These are phyloP conservation scores for Peromyscus californicus DNA, from an alignment of 2,113 vertebrate species.

Conservation along the genomic window DNA sequence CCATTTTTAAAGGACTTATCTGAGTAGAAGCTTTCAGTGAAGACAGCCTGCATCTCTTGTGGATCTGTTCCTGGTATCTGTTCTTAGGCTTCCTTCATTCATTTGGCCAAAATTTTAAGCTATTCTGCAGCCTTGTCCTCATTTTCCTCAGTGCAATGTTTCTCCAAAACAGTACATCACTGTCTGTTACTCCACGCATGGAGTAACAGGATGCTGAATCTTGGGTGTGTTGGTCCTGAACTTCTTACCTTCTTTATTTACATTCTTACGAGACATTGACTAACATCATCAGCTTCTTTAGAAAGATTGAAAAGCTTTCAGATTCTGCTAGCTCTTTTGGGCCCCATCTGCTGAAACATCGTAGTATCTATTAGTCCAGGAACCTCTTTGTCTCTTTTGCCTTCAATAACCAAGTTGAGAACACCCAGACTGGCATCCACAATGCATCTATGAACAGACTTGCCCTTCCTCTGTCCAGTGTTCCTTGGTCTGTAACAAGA, in stretches of 20 bases:
- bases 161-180: neutral
- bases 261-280: neutral
- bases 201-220: neutral
- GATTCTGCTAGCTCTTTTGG: neutral
- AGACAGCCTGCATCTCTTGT: neutral
- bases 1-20: neutral
- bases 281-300: neutral
- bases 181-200: neutral
- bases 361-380: neutral
- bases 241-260: neutral
- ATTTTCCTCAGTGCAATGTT: rapidly evolving
- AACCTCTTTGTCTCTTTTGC: neutral
- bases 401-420: neutral
- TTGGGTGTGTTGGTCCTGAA: neutral
- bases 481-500: neutral
- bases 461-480: neutral
- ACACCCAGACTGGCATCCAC: neutral
- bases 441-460: too few species aligned
- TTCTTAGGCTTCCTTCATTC: neutral
- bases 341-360: neutral
- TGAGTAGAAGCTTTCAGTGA: neutral
- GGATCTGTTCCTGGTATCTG: neutral
- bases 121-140: neutral
- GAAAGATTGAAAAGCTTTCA: neutral
- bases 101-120: neutral